Evolutionary conservation across 2,797 vertebrate genomes (phyloP).

Genomic region (Pantherophis vulpinus): DNA sequence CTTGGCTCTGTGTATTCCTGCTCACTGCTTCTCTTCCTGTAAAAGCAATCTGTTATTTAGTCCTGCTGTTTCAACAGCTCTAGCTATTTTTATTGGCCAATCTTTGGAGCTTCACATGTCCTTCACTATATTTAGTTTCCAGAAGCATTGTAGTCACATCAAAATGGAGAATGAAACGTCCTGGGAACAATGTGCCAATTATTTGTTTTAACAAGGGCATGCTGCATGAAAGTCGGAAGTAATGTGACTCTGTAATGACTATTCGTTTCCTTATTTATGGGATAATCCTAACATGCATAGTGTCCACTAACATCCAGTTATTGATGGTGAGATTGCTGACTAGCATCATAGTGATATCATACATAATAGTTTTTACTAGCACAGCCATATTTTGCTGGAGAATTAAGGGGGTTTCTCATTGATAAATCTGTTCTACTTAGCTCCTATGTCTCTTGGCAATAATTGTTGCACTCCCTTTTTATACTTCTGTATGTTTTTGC

Average conservation of each 20-base stretch:
- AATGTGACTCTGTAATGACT: background rate
- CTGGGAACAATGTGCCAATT: background rate
- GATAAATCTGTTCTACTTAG: background rate
- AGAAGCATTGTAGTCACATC: background rate
- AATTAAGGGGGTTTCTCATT: background rate
- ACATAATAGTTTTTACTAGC: background rate
- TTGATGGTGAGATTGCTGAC: background rate
- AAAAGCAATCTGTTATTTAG: constrained; percentile 8
- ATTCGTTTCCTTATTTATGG: background rate
- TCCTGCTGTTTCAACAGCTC: constrained; percentile 10
- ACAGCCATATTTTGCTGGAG: background rate
- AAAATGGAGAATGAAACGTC: background rate
- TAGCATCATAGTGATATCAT: background rate
- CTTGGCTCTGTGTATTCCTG: background rate
- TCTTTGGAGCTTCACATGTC: background rate
- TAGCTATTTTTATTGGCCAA: constrained; percentile 16
- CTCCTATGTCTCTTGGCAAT: background rate
- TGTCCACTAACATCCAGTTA: background rate
- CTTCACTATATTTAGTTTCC: constrained; percentile 3
- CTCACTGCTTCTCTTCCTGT: background rate
- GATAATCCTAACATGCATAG: background rate
- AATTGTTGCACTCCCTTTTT: background rate
- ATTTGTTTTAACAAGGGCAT: background rate
- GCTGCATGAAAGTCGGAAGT: background rate
- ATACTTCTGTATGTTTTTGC: background rate